Base-by-base conservation (phyloP, 2,113 vertebrate genomes). In the Uria lomvia region DNA sequence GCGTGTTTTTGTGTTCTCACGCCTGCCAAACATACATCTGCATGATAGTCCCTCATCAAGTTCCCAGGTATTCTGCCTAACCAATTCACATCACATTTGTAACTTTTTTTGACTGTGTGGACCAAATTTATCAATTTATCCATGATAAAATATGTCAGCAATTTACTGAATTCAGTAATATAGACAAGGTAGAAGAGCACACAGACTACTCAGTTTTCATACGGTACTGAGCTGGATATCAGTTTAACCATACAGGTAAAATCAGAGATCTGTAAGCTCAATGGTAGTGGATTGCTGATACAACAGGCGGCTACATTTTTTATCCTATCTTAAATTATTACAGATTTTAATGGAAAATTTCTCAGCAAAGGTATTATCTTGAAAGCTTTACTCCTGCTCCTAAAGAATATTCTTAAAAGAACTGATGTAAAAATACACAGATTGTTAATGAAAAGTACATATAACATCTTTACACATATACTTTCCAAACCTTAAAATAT, bases 1-100 rank as follows among this genome's bases (percentile, higher is more conserved):
- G 5, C 0, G 0, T 4, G 22, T 22, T 43, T 17, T 19, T 27
- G 47, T 18, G 5, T 59, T 38, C 56, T 50, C 76, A 78, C 5
- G 4, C 23, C 22, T 60, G 43, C 12, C 70, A 68, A 59, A 16
- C 34, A 40, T 3, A 1, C 4, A n/a, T 9, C 23, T 71, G 20
- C 36, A 63, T 23, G 30, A 43, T 34, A 23, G 3, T 43, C 21
- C 47, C 20, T 27, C 68, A 43, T 11, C 47, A 49, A 26, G 36
- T 12, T 85, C 74, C 53, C 9, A 4, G 34, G 36, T 47, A 32
- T 50, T 88, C 78, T 73, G 12, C 50, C 53, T 18, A n/a, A 68
- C 12, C 40, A n/a, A 60, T 55, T 82, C 62, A 27, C 8, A 49
- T 21, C 49, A 73, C 6, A 34, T 45, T 86, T 49, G 16, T 32